Evolutionary conservation across 2,888 invertebrate genomes (phyloP).

Genomic region (Mactromeris polynyma): DNA sequence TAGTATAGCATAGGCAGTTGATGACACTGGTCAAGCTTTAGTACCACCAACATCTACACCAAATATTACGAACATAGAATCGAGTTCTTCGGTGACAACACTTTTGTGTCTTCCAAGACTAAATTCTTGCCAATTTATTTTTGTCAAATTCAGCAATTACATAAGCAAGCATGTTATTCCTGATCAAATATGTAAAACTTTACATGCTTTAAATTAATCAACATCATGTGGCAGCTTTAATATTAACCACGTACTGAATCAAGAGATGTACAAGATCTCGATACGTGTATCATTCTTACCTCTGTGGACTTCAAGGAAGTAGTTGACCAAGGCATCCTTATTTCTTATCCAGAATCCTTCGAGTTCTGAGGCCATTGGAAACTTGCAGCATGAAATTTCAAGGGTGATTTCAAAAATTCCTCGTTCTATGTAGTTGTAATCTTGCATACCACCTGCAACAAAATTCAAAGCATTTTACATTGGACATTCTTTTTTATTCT

Average conservation of each 20-base stretch:
- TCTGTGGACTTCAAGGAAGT: constrained; percentile 72
- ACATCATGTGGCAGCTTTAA: too few species aligned
- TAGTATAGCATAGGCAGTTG: constrained; percentile 88
- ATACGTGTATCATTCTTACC: constrained; percentile 58
- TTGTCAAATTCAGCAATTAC: too few species aligned
- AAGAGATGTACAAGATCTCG: too few species aligned
- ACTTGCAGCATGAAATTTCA: constrained; percentile 98
- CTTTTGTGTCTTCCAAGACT: too few species aligned
- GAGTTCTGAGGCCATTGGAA: constrained; percentile 93
- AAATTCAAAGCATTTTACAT: neutral
- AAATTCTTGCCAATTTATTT: too few species aligned
- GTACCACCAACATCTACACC: constrained; percentile 84
- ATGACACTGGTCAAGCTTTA: constrained; percentile 87
- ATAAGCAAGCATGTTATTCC: too few species aligned
- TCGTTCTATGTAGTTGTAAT: constrained; percentile 97
- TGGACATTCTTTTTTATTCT: too few species aligned
- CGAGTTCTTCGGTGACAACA: too few species aligned
- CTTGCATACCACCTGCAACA: constrained; percentile 94
- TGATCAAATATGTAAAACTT: too few species aligned
- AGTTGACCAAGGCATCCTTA: constrained; percentile 89
- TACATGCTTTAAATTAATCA: too few species aligned
- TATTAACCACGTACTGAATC: too few species aligned
- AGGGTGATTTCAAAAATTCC: constrained; percentile 98
- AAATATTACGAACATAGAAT: constrained; percentile 61
- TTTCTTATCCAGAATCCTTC: constrained; percentile 96